phyloP scores from a whole-genome alignment of 2,113 vertebrate species.

The Solea solea region DNA sequence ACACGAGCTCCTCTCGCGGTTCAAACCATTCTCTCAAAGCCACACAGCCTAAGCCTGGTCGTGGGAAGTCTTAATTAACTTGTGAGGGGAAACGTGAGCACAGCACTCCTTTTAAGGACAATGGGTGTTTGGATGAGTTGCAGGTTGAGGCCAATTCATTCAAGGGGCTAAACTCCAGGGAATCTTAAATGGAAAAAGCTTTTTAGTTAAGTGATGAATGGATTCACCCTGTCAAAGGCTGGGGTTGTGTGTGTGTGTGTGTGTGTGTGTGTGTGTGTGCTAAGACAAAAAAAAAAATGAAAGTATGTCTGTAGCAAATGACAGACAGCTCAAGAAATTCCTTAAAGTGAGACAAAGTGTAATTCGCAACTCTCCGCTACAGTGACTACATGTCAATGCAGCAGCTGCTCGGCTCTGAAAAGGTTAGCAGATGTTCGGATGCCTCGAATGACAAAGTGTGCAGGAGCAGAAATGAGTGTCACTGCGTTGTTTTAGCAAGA shows the following conservation, averaged over 20 bases:
- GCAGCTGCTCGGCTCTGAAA: constrained; percentile 53
- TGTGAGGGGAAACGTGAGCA: constrained; percentile 28
- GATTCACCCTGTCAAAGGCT: constrained; percentile 36
- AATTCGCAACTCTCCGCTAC: constrained; percentile 10
- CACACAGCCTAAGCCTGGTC: constrained; percentile 44
- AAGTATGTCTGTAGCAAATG: constrained; percentile 45
- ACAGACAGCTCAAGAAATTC: background rate
- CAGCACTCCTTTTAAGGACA: constrained; percentile 71
- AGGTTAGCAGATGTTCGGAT: constrained; percentile 60
- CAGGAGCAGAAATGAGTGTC: constrained; percentile 25
- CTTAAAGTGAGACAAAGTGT: constrained; percentile 30
- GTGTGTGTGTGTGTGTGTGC: constrained; percentile 33
- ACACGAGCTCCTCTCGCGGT: constrained; percentile 53
- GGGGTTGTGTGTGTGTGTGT: constrained; percentile 22
- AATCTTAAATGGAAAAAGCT: constrained; percentile 60
- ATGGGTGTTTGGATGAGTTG: constrained; percentile 59
- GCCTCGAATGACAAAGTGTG: constrained; percentile 29
- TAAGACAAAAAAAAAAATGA: constrained; percentile 32
- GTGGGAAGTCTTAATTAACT: constrained; percentile 71
- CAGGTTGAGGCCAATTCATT: constrained; percentile 63
- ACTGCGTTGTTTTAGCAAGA: constrained; percentile 32
- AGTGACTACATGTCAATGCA: constrained; percentile 34
- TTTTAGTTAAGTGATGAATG: constrained; percentile 59
- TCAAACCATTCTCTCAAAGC: constrained; percentile 56
- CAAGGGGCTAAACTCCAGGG: constrained; percentile 39